Base-by-base conservation (phyloP, 2,888 invertebrate genomes). In the Cybosia mesomella region DNA sequence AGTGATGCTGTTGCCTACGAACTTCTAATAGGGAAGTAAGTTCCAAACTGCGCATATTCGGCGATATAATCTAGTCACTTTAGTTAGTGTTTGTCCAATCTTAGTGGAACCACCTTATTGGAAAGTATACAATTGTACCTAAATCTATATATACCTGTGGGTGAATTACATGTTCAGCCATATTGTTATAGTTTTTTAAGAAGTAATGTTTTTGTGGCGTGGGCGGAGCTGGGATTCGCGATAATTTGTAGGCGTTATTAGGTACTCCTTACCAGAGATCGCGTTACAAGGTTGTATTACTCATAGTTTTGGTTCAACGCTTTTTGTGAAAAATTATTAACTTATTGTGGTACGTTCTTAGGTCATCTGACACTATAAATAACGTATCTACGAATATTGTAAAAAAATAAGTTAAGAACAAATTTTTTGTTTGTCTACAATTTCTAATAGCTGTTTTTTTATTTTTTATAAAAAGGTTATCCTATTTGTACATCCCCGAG, bases 211-310 rank as follows among this genome's bases (percentile, higher is more conserved):
- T 53, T 36, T 34, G 53, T 36, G 32, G 89, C 81, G 93, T 94
- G 90, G 94, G 94, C 93, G 93, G 94, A 89, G 91, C 93, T 83
- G 84, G 83, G 84, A 78, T 86, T 85, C 82, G 85, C 83, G 88
- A 82, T 87, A 87, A 88, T 86, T 90, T 89, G 93, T 91, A 92
- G 94, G 94, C 93, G 94, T 86, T 85, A 94, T 86, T 85, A n/a
- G n/a, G n/a, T n/a, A 75, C 88, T 89, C 80, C 81, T 87, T 81
- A 73, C 82, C 72, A 74, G 74, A 70, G 64, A 70, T 77, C 74
- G 83, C 87, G 87, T 86, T 85, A 88, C 90, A 91, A 91, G 92
- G 92, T 80, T 91, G 83, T 77, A 87, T 93, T 91, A 90, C 86
- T 92, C 91, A 93, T 84, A 87, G 80, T 81, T 83, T 82, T 79